These are phyloP conservation scores for Percopsis transmontana DNA, from an alignment of 2,113 vertebrate species.

Conservation along the genomic window DNA sequence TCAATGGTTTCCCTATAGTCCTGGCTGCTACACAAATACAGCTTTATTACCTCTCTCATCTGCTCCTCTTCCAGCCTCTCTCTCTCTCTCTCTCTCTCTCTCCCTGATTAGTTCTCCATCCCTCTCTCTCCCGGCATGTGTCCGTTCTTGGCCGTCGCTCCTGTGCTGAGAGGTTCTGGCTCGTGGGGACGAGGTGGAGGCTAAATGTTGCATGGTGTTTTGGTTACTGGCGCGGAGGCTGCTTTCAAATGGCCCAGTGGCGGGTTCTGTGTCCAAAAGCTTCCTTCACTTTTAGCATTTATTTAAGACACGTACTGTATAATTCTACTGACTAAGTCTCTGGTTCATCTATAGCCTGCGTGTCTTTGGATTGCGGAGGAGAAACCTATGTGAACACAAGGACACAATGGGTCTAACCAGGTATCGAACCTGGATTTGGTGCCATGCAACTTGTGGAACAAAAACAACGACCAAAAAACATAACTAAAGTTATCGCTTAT, in stretches of 20 bases:
- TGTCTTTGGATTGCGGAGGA: too few species aligned
- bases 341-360: too few species aligned
- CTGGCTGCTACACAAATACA: slow-evolving; percentile 44
- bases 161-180: slow-evolving; percentile 35
- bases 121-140: slow-evolving; percentile 27
- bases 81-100: slow-evolving; percentile 7
- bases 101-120: slow-evolving; percentile 57
- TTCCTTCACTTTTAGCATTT: neutral
- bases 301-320: too few species aligned
- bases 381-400: too few species aligned
- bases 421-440: too few species aligned
- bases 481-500: too few species aligned
- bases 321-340: too few species aligned
- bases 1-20: slow-evolving; percentile 27
- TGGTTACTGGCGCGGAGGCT: slow-evolving; percentile 55
- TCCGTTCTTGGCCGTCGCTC: slow-evolving; percentile 37
- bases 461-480: too few species aligned
- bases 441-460: too few species aligned
- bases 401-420: too few species aligned
- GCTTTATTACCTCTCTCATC: slow-evolving; percentile 45
- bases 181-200: slow-evolving; percentile 8
- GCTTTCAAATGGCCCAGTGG: slow-evolving; percentile 36
- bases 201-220: slow-evolving; percentile 56
- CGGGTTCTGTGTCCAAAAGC: slow-evolving; percentile 25
- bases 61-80: slow-evolving; percentile 24